Evolutionary conservation across 1,140 invertebrate genomes (phyloP).

Genomic region (Protaetia brevitarsis): DNA sequence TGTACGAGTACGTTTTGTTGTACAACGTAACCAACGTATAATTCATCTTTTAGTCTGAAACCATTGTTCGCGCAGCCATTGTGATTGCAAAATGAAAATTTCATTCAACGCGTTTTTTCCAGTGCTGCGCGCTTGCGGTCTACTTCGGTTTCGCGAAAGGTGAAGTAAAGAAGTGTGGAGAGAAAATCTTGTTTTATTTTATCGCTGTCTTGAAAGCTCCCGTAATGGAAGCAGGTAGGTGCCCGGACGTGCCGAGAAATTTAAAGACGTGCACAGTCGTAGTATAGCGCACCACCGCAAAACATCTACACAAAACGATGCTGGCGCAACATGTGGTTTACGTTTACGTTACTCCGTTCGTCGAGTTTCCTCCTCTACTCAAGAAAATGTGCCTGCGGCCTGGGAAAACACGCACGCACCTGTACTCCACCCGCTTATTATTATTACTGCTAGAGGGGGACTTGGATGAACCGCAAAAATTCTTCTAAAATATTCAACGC

Average conservation of each 20-base stretch:
- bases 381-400: constrained; percentile 1
- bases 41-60: too few relatives aligned
- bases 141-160: constrained; percentile 9
- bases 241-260: constrained; percentile 28
- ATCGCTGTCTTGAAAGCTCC: constrained; percentile 27
- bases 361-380: neutral
- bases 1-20: too few relatives aligned
- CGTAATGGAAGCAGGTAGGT: constrained; percentile 27
- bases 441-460: constrained; percentile 11
- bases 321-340: constrained; percentile 30
- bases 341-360: constrained; percentile 16
- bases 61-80: too few relatives aligned
- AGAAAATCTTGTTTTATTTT: constrained; percentile 28
- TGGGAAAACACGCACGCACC: constrained; percentile 11
- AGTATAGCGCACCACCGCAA: neutral
- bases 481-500: constrained; percentile 15
- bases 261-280: constrained; percentile 8
- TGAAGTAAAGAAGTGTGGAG: constrained; percentile 7
- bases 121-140: neutral
- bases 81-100: too few relatives aligned
- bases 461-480: constrained; percentile 12
- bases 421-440: constrained; percentile 15
- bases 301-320: constrained; percentile 25
- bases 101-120: neutral
- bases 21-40: too few relatives aligned